Evolutionary conservation across 1,140 invertebrate genomes (phyloP).

Genomic region (Phymorhynchus buccinoides): DNA sequence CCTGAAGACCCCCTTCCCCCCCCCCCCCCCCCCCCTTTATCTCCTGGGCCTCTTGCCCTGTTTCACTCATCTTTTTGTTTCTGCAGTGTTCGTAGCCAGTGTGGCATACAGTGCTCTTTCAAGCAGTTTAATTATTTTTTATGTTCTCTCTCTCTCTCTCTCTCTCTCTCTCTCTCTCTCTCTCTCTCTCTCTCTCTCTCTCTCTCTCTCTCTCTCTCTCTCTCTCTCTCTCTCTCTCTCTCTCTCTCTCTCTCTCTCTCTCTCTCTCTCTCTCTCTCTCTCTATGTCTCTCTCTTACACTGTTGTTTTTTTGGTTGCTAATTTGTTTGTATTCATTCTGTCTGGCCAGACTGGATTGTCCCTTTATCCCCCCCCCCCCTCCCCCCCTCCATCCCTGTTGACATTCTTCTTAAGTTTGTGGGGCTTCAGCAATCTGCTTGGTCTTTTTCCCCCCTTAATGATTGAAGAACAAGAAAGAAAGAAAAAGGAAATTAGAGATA

Average conservation of each 20-base stretch:
- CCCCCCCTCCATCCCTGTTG: not conserved
- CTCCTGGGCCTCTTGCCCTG: not conserved
- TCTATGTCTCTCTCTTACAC: not conserved
- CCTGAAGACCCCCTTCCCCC: not conserved
- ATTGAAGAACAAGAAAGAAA: no score
- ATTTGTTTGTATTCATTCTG: conserved; percentile 4
- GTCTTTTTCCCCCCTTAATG: not conserved
- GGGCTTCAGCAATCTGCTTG: conserved; percentile 27
- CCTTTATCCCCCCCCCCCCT: not conserved
- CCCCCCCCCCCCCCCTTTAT: not conserved
- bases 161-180: not conserved
- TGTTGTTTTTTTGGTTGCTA: not conserved
- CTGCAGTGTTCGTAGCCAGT: conserved; percentile 37
- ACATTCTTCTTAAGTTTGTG: conserved; percentile 23
- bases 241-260: not conserved
- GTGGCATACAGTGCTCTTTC: conserved; percentile 35
- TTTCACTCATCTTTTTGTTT: not conserved
- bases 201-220: no score
- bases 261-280: not conserved
- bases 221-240: not conserved
- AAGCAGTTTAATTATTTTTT: conserved; percentile 17
- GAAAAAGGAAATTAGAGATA: no score
- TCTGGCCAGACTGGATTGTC: conserved; percentile 29
- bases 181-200: not conserved
- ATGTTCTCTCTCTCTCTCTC: no score